Evolutionary conservation across 1,140 invertebrate genomes (phyloP).

Genomic region (Drosophila erecta): DNA sequence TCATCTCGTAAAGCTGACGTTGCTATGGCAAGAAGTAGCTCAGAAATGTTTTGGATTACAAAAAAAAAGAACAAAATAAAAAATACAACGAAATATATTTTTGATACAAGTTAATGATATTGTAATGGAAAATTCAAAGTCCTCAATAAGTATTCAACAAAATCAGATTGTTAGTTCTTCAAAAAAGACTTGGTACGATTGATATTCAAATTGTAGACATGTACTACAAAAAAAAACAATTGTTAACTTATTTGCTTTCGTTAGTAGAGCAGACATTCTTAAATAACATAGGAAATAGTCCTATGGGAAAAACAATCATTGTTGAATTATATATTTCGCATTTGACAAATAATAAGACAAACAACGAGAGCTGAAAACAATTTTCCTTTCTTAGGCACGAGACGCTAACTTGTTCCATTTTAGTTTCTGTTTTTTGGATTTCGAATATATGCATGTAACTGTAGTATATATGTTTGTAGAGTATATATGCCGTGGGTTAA

Average conservation of each 20-base stretch:
- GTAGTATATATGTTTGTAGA: constrained; percentile 30
- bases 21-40: constrained; percentile 16
- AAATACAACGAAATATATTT: background rate
- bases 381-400: constrained; percentile 14
- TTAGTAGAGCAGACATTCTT: background rate
- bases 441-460: constrained; percentile 26
- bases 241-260: background rate
- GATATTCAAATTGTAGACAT: background rate
- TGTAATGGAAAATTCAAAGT: background rate
- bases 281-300: too few species aligned
- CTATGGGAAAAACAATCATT: background rate
- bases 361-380: background rate
- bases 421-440: background rate
- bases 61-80: constrained; percentile 15
- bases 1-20: background rate
- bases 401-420: constrained; percentile 19
- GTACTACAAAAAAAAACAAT: constrained; percentile 1
- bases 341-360: constrained; percentile 3
- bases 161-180: background rate
- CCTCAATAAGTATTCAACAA: background rate
- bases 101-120: background rate
- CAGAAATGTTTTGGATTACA: background rate
- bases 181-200: background rate
- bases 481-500: constrained; percentile 51
- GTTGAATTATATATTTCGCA: background rate